Base-by-base conservation (phyloP, 2,113 vertebrate species). In the Cyprinodon brontotheroides region DNA sequence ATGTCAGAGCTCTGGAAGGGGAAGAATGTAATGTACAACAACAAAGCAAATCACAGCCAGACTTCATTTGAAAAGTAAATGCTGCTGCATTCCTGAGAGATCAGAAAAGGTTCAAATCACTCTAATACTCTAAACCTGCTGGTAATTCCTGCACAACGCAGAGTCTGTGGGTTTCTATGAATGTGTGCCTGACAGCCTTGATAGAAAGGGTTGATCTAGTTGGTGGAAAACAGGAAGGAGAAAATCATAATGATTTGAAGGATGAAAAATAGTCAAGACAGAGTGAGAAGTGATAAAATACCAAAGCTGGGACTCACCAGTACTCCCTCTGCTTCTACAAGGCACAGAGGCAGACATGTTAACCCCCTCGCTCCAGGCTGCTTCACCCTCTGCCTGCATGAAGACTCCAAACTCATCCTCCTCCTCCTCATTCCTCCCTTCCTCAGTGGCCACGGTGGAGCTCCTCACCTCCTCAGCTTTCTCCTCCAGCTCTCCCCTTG, bases 391-490 rank as follows among this genome's bases (percentile, higher is more conserved):
- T 14, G 94, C 93, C 86, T 93, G 93, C 87, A 94, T 87, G 82
- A 95, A 95, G 17, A 90, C 89, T 40, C 94, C 94, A 83, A 94
- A 95, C 69, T 94, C 94, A 91, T 94, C 93, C 70, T 93, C 92
- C 62, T 90, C 91, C 59, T 68, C 48, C 62, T 77, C 74, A 22
- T 66, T 43, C 38, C 70, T 82, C 78, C 68, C 47, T 29, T 85
- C 65, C 14, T 79, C 74, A 70, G 87, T 61, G 72, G 73, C 89
- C 89, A 85, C 77, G 11, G 65, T 67, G 78, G 68, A 83, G 75
- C 50, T 68, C 71, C 72, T 73, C 72, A 85, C 80, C 75, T 80
- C 79, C 75, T 83, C 53, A 0, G 53, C 45, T 61, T 20, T 60
- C 69, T 86, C 77, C 71, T 74, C 70, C 87, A 87, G 63, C 70